Evolutionary conservation across 1,140 invertebrate genomes (phyloP), one percentile per base, ranked within the genome.

Genomic region (Brachystomella parvula): DNA sequence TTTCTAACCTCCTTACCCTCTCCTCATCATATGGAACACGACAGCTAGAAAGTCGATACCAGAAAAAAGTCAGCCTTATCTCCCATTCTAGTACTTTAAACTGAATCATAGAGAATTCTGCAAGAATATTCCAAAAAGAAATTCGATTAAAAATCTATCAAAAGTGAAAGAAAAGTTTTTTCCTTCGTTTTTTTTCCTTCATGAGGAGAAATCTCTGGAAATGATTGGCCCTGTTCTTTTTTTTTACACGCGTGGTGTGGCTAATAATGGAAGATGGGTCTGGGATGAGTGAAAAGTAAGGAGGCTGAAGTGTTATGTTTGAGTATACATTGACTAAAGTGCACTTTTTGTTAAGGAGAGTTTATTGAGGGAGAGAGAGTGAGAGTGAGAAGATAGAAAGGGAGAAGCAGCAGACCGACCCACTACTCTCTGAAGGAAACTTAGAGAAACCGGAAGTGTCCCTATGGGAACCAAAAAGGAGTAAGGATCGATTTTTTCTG

Each of bases 401-500:
- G 24, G 47, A 26, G 47, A 28, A 44, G 29, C 12, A n/a, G 21
- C 33, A 21, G 21, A 21, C 29, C 26, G 24, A 19, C 47, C 61
- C 26, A 63, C 39, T 60, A 2, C 30, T 26, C 28, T 44, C n/a
- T 31, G 15, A 47, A 56, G 57, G 24, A 32, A 30, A 30, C 12
- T n/a, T 56, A 59, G 3, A 29, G 47, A 66, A 71, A 70, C 71
- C 71, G 71, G 71, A 72, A 72, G 71, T 72, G 68, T 69, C 63
- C 67, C 71, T 67, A 72, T 69, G 68, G 65, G 63, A 69, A 69
- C 67, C 33, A 67, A 64, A 30, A 61, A 58, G 56, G 59, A 47
- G 31, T 24, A 62, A 39, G 19, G 12, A 69, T 69, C 67, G 68
- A 69, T 72, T 69, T 72, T 72, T 71, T 21, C 64, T 61, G 39